phyloP scores from a whole-genome alignment of 2,113 vertebrate genomes.

The Accipiter cooperii region DNA sequence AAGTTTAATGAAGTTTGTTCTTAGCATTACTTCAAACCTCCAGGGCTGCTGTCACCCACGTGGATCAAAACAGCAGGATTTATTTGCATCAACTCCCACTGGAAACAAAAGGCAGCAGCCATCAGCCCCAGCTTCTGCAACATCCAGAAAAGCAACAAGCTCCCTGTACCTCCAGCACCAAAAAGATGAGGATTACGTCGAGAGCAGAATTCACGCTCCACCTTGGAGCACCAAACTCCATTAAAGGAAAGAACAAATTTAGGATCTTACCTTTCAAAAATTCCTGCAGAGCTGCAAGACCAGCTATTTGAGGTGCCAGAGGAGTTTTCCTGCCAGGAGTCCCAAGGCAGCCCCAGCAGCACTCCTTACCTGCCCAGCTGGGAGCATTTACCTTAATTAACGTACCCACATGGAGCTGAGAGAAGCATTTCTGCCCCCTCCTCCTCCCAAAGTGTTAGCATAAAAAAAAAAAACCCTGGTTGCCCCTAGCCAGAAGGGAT shows the following conservation, averaged over 20 bases:
- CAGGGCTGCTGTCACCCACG: constrained; percentile 35
- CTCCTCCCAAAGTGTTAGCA: neutral
- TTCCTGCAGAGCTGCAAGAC: neutral
- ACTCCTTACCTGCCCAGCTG: neutral
- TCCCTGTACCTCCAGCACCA: neutral
- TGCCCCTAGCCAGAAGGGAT: neutral
- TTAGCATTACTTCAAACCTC: constrained; percentile 8
- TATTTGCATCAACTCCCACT: constrained; percentile 33
- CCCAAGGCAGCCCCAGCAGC: constrained; percentile 2
- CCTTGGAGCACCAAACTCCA: neutral
- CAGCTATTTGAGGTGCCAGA: neutral
- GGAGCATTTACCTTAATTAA: neutral
- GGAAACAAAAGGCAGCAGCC: neutral
- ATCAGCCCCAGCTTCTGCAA: neutral
- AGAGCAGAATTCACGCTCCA: neutral
- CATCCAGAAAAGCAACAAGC: neutral
- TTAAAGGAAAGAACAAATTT: neutral
- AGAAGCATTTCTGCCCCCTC: neutral
- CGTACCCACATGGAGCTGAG: neutral
- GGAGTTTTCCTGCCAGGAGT: neutral
- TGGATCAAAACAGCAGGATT: neutral
- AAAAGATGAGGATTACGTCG: neutral
- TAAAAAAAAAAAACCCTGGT: neutral
- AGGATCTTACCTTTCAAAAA: neutral
- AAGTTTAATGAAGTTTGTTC: constrained; percentile 26